Base-by-base conservation (phyloP, 2,113 vertebrate genomes). In the Chelonoidis abingdonii region DNA sequence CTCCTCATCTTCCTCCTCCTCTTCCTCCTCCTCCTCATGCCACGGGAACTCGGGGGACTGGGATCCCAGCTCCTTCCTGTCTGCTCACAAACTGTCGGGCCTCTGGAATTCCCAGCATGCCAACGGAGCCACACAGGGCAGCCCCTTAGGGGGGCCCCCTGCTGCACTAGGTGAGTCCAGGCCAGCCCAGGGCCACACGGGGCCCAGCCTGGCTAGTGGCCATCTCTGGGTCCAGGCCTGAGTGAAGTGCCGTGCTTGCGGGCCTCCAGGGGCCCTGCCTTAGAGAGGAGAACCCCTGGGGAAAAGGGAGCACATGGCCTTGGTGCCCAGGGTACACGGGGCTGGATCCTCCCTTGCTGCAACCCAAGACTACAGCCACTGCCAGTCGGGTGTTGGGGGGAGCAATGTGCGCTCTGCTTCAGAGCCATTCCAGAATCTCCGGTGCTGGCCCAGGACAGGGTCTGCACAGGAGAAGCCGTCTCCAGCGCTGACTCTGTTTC, bases 21-120 rank as follows among this genome's bases (percentile, higher is more conserved):
- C 99, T 3, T 98, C 99, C 92, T 99, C 99, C 89, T 99, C 99
- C 93, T 99, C 99, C 83, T 99, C 99, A 83, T 99, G 99, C 98
- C 99, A 99, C 54, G 98, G 98, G 95, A 99, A 99, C 98, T 99
- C 99, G 84, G 99, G 99, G 94, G 99, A 99, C 98, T 99, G 99
- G 99, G 99, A 99, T 97, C 99, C 99, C 82, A 99, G 99, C 98
- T 99, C 99, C 29, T 99, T 99, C 98, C 98, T 99, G 98, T 99
- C 99, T 57, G 99, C 99, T 94, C 99, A 99, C 98, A 99, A 99
- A 98, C 99, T 99, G 96, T 99, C 99, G 0, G 99, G 99, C 95
- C 99, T 99, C 92, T 99, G 99, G 99, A 99, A 99, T 98, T 99
- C 99, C 0, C 98, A 99, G 89, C 99, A 99, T 98, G 98, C 98